Evolutionary conservation across 2,888 invertebrate genomes (phyloP).

Genomic region (Zygogramma bicolorata): DNA sequence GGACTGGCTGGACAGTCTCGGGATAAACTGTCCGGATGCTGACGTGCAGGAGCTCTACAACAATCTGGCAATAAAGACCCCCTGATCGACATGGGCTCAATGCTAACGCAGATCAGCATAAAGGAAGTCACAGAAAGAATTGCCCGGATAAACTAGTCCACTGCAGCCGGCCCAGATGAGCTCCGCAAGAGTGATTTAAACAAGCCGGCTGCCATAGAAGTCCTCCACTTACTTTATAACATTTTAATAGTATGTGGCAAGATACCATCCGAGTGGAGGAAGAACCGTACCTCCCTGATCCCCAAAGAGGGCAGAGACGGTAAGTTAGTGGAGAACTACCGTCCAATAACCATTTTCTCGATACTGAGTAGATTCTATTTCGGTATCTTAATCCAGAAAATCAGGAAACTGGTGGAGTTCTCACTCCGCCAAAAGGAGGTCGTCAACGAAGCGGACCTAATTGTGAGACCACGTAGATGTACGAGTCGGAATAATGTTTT

Average conservation of each 20-base stretch:
- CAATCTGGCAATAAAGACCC: slow-evolving; percentile 35
- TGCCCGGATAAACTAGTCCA: slow-evolving; percentile 34
- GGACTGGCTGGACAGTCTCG: slow-evolving; percentile 38
- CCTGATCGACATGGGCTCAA: not conserved
- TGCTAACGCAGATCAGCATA: slow-evolving; percentile 24
- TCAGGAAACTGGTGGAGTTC: slow-evolving; percentile 36
- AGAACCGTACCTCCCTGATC: slow-evolving; percentile 56
- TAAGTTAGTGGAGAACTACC: slow-evolving; percentile 50
- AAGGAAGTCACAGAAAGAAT: slow-evolving; percentile 43
- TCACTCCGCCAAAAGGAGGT: slow-evolving; percentile 54
- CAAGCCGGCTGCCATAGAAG: slow-evolving; percentile 16
- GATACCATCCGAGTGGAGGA: slow-evolving; percentile 53
- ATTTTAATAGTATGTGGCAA: slow-evolving; percentile 35
- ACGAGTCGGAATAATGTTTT: too few relatives aligned
- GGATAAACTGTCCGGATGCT: not conserved
- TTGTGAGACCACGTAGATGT: too few relatives aligned
- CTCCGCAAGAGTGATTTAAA: slow-evolving; percentile 40
- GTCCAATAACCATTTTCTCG: slow-evolving; percentile 57
- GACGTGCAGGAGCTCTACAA: slow-evolving; percentile 48
- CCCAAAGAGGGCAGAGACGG: slow-evolving; percentile 57
- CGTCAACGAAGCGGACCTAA: slow-evolving; percentile 27
- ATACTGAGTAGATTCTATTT: slow-evolving; percentile 54
- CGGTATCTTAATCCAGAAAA: slow-evolving; percentile 50
- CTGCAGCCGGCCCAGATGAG: slow-evolving; percentile 52
- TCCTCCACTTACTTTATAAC: slow-evolving; percentile 42